Base-by-base conservation (phyloP, 2,113 vertebrate genomes). In the Protomyctophum bolini region DNA sequence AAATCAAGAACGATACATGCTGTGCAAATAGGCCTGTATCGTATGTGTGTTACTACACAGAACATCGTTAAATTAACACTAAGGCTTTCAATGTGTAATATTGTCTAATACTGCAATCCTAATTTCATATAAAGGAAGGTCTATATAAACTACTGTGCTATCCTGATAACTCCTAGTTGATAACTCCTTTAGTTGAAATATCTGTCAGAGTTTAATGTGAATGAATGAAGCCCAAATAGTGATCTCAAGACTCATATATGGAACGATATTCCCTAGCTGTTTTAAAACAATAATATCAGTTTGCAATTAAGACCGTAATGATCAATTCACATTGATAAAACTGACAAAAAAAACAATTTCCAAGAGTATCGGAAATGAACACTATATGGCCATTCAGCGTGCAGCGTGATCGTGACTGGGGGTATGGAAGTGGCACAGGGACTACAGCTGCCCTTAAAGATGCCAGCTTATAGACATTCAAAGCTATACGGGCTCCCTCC, bases 401-500 rank as follows among this genome's bases (percentile, higher is more conserved):
- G 73, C 82, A 64, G 73, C 49, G 55, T 46, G 6, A 48, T 8
- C 9, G 63, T 29, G 77, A 79, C 41, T 28, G 60, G 21, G 79
- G 82, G 85, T 78, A 65, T 14, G 57, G 77, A 83, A 70, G 77
- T 59, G 11, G 46, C n/a, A 49, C 69, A 52, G 50, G 76, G 77
- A 76, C 33, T 79, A 15, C 87, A 87, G 89, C 86, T 91, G 88
- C 89, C 89, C 88, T 82, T 63, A 73, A 83, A 85, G 83, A 89
- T 86, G 88, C 87, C 89, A 86, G 82, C 76, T 84, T 85, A 73
- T 63, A 81, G 70, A 76, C 66, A 49, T 76, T 66, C 73, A 75
- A 84, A 76, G 75, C 60, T 63, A 21, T 21, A 81, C 84, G 12
- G 70, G 73, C 77, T 77, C 63, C 65, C 28, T 81, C 21, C 21